phyloP scores from a whole-genome alignment of 2,113 vertebrate species.

The Neolamprologus variostigma region DNA sequence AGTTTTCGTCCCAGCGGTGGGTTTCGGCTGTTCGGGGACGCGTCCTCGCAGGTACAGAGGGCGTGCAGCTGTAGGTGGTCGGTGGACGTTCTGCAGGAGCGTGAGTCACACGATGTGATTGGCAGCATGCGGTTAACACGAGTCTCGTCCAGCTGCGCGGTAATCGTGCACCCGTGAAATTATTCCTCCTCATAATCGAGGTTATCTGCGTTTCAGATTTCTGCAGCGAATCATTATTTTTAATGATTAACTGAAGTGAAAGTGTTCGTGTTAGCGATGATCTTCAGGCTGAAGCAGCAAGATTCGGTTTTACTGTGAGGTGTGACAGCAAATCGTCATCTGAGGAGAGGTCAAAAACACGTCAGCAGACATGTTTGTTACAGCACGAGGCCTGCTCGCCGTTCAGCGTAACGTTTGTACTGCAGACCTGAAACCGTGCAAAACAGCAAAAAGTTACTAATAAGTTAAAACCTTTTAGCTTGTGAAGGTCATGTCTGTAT shows the following conservation, averaged over 20 bases:
- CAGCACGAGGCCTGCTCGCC: background rate
- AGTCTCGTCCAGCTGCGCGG: fast-evolving
- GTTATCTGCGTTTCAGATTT: background rate
- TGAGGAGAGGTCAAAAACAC: background rate
- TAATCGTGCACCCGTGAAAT: background rate
- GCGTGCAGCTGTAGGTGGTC: background rate
- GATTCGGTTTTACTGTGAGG: fast-evolving
- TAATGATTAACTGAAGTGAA: background rate
- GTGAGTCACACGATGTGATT: background rate
- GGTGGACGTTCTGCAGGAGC: background rate
- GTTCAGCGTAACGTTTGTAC: background rate
- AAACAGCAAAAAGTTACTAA: background rate
- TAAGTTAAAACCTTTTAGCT: no score
- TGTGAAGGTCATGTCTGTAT: background rate
- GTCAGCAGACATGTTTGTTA: background rate
- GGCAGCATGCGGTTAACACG: background rate
- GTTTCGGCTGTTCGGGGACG: fast-evolving
- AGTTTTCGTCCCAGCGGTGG: fast-evolving
- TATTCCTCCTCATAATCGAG: background rate
- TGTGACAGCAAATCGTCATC: background rate
- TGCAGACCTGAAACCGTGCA: fast-evolving
- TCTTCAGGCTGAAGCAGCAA: background rate
- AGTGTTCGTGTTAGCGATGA: fast-evolving
- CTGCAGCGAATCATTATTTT: background rate
- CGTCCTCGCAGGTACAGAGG: background rate